Evolutionary conservation across 2,797 vertebrate genomes (phyloP).

Genomic region (Leptoclinus maculatus): DNA sequence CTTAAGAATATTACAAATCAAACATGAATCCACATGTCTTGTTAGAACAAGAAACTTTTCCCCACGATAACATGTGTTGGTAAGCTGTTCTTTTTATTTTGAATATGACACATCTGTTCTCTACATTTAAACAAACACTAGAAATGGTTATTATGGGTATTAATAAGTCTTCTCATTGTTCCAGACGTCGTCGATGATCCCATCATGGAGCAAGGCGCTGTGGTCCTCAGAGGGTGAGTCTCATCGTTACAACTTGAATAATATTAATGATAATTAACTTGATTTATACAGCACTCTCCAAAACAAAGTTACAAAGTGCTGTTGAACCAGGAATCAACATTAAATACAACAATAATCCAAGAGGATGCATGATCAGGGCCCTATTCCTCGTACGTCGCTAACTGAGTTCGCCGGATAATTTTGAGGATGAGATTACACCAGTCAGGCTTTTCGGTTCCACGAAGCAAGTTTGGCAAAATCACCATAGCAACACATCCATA

Average conservation of each 20-base stretch:
- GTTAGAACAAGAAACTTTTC: background rate
- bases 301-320: background rate
- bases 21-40: background rate
- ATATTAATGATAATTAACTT: background rate
- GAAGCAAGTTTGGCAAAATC: no score
- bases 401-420: no score
- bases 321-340: background rate
- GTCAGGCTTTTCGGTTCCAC: no score
- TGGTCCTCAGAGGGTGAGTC: constrained; percentile 83
- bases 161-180: constrained; percentile 19
- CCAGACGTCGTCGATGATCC: constrained; percentile 83
- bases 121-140: background rate
- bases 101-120: background rate
- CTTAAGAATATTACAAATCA: background rate
- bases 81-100: background rate
- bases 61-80: background rate
- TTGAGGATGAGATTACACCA: no score
- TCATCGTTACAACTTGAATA: background rate
- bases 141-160: background rate
- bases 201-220: constrained; percentile 78
- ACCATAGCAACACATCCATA: no score
- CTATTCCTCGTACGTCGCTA: no score
- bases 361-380: background rate
- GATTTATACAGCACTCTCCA: background rate
- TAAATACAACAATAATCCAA: background rate